A percentile compares a stretch with the other conserved stretches of the same genome.
These are phyloP conservation scores for Scomberomorus guttatus DNA, from an alignment of 2,797 vertebrate genomes.

Conservation along the genomic window DNA sequence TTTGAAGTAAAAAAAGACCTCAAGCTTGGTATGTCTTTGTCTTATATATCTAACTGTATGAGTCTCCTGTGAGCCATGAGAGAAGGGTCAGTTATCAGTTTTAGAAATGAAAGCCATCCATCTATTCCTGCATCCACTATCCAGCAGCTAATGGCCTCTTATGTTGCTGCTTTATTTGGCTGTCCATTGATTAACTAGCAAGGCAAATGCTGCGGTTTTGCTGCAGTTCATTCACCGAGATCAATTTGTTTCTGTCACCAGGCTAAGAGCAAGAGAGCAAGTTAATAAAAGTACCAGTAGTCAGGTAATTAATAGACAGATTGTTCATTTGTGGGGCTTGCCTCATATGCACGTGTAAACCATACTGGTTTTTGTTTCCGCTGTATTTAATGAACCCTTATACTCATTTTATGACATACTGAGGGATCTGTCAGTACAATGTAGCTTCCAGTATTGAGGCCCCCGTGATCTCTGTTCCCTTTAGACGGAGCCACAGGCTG, in stretches of 20 bases:
- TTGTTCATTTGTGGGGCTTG: conserved; percentile 11
- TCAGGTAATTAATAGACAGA: not conserved
- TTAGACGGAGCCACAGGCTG: conserved; percentile 27
- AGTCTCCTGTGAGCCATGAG: conserved; percentile 35
- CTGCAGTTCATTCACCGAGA: conserved; percentile 7
- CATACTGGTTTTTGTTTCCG: not conserved
- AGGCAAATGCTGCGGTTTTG: conserved; percentile 30
- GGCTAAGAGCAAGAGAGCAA: not conserved
- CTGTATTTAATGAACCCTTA: conserved; percentile 12
- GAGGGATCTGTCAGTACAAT: conserved; percentile 29
- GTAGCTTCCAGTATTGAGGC: conserved; percentile 13
- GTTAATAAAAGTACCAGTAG: not conserved
- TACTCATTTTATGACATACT: not conserved
- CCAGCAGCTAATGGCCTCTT: not conserved
- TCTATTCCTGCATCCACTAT: conserved; percentile 31
- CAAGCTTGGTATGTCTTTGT: conserved; percentile 4
- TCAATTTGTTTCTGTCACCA: conserved; percentile 8
- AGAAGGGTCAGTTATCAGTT: conserved; percentile 30
- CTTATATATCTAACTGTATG: not conserved
- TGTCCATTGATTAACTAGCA: conserved; percentile 31
- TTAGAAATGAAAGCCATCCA: conserved; percentile 58
- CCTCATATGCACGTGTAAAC: not conserved
- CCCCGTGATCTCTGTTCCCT: conserved; percentile 7
- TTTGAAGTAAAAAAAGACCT: not conserved
- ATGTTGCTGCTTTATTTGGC: conserved; percentile 28